Base-by-base conservation (phyloP, 2,888 invertebrate species). In the Aelia acuminata region DNA sequence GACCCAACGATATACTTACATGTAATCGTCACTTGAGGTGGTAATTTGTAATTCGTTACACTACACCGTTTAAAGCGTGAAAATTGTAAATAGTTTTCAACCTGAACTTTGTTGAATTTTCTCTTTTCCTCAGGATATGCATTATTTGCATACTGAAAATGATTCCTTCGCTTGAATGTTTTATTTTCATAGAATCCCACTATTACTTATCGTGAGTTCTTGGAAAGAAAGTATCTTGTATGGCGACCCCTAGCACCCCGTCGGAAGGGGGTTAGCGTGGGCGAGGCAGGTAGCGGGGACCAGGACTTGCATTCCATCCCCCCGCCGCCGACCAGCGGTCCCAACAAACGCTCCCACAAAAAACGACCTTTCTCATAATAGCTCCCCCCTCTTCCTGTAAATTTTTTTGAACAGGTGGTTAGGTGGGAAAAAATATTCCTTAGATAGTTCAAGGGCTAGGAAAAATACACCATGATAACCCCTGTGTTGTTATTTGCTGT, bases 291-390 rank as follows among this genome's bases (percentile, higher is more conserved):
- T 80, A 80, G 43, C 3, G 31, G 10, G 39, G 80, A n/a, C 10
- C 43, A 1, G 20, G 43, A 47, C n/a, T 47, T 13, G 43, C 80
- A 80, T 80, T 80, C 80, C 80, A n/a, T n/a, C 80, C 80, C n/a
- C 15, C n/a, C 43, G n/a, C 3, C 43, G 80, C 1, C 10, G 43
- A 13, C 22, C 80, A 43, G 80, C 43, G 43, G 80, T 47, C 80
- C 43, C n/a, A 43, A 43, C 80, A 43, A 43, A 43, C 43, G 80
- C 11, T 11, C 43, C 11, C 11, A 80, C 80, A 80, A 80, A 80
- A 80, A 80, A 80, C 43, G 43, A n/a, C 80, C 80, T 80, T 47
- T 80, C 80, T 80, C 43, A 43, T 80, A 80, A 80, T 80, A 80
- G 80, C 18, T 75, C 13, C n/a, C 13, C n/a, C 10, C 80, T 80